These are phyloP conservation scores for Magallana angulata DNA, from an alignment of 1,140 invertebrate genomes.

Conservation along the genomic window DNA sequence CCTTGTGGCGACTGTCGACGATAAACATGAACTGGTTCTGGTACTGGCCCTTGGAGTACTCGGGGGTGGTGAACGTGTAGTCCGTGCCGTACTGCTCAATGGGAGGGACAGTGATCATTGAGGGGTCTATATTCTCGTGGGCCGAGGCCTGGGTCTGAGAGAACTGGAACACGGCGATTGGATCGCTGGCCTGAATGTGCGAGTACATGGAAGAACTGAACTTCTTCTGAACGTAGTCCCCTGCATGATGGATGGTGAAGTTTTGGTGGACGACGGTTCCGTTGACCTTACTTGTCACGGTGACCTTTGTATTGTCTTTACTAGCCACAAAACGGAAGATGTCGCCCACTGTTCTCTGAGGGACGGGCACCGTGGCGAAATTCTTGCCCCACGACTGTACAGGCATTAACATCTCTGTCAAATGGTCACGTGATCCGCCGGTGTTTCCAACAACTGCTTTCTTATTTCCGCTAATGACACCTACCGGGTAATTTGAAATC, in stretches of 20 bases:
- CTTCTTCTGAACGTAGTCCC: conserved; percentile 50
- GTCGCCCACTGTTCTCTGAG: conserved; percentile 61
- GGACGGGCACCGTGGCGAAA: conserved; percentile 62
- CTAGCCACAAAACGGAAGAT: conserved; percentile 61
- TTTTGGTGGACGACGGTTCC: conserved; percentile 42
- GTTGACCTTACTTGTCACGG: conserved; percentile 3
- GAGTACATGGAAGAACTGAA: conserved; percentile 45
- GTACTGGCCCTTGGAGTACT: conserved; percentile 46
- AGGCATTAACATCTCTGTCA: conserved; percentile 67
- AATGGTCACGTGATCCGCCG: conserved; percentile 57
- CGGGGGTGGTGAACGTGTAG: conserved; percentile 61
- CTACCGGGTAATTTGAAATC: conserved; percentile 25
- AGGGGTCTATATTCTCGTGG: conserved; percentile 53
- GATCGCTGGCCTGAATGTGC: conserved; percentile 46
- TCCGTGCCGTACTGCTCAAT: conserved; percentile 60
- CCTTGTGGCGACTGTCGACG: conserved; percentile 42
- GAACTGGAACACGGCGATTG: conserved; percentile 54
- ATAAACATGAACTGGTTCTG: conserved; percentile 56
- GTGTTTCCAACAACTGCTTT: conserved; percentile 46
- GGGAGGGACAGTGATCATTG: conserved; percentile 59
- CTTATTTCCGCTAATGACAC: conserved; percentile 54
- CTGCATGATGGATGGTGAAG: conserved; percentile 54
- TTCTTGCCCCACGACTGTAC: conserved; percentile 65
- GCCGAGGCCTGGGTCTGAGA: conserved; percentile 43
- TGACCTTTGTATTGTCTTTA: conserved; percentile 51